phyloP scores from a whole-genome alignment of 2,888 invertebrate genomes.

The Prenolepis imparis region DNA sequence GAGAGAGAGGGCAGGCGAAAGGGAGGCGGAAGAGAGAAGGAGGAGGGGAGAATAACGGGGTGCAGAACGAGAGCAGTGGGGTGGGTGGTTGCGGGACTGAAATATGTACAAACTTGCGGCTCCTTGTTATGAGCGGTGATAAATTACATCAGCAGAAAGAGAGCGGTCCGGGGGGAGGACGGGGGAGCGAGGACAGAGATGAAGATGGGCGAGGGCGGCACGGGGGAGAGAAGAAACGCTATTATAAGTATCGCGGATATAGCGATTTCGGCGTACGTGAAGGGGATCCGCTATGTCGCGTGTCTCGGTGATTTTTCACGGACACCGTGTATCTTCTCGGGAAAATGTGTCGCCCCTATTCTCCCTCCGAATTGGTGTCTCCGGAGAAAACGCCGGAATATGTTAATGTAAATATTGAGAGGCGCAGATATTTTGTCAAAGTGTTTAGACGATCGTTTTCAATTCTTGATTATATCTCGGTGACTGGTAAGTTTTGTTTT shows the following conservation, averaged over 20 bases:
- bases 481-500: not conserved
- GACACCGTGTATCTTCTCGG: slow-evolving; percentile 53
- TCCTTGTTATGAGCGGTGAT: slow-evolving; percentile 84
- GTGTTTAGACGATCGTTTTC: not conserved
- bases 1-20: slow-evolving; percentile 12
- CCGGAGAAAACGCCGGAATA: slow-evolving; percentile 22
- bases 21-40: slow-evolving; percentile 50
- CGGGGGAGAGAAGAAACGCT: slow-evolving; percentile 47
- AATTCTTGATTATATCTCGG: not conserved
- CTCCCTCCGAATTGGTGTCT: slow-evolving; percentile 33
- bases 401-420: slow-evolving; percentile 45
- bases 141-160: slow-evolving; percentile 78
- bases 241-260: slow-evolving; percentile 77
- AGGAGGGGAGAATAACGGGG: slow-evolving; percentile 26
- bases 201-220: slow-evolving; percentile 25
- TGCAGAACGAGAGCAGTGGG: slow-evolving; percentile 63
- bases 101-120: slow-evolving; percentile 84
- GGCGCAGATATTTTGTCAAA: slow-evolving; percentile 2
- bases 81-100: slow-evolving; percentile 77
- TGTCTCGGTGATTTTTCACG: slow-evolving; percentile 74
- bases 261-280: slow-evolving; percentile 53
- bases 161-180: slow-evolving; percentile 44
- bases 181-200: slow-evolving; percentile 36
- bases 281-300: slow-evolving; percentile 69
- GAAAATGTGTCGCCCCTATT: slow-evolving; percentile 11